Percentiles rank a stretch among this genome's conserved stretches.
phyloP scores from a whole-genome alignment of 2,113 vertebrate genomes.

The Poeciliopsis retropinna region DNA sequence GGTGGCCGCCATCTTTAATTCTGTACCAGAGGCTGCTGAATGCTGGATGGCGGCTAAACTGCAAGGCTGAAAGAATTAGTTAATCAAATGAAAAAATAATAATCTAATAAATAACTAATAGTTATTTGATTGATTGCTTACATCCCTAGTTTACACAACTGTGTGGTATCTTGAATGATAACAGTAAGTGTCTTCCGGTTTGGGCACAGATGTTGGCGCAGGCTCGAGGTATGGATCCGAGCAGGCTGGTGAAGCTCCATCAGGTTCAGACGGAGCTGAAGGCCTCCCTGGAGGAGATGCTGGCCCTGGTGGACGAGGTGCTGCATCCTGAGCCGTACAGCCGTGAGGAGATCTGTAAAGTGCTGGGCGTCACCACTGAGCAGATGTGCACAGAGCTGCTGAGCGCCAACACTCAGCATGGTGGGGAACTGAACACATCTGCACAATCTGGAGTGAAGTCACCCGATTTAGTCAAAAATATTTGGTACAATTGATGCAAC shows the following conservation, averaged over 20 bases:
- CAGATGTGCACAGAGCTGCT: slow-evolving; percentile 84
- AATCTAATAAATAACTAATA: no score
- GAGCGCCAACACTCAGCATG: slow-evolving; percentile 87
- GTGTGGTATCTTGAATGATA: no score
- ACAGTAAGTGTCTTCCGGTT: background rate
- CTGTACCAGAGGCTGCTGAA: no score
- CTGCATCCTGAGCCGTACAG: slow-evolving; percentile 91
- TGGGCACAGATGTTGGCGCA: slow-evolving; percentile 74
- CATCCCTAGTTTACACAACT: no score
- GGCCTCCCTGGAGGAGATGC: slow-evolving; percentile 88
- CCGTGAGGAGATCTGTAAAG: slow-evolving; percentile 88
- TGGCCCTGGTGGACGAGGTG: slow-evolving; percentile 84
- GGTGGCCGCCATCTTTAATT: no score
- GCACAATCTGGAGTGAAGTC: no score
- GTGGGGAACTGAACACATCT: slow-evolving; percentile 75
- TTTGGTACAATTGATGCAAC: no score
- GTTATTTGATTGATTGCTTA: no score
- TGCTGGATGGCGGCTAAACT: no score
- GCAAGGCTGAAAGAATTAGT: no score
- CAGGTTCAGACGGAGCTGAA: slow-evolving; percentile 86
- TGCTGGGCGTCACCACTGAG: slow-evolving; percentile 84
- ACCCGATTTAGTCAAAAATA: no score
- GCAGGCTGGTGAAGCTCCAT: slow-evolving; percentile 78
- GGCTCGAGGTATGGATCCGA: slow-evolving; percentile 72
- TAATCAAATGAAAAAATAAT: no score